phyloP scores from a whole-genome alignment of 2,797 vertebrate species.

The Cottoperca gobio region DNA sequence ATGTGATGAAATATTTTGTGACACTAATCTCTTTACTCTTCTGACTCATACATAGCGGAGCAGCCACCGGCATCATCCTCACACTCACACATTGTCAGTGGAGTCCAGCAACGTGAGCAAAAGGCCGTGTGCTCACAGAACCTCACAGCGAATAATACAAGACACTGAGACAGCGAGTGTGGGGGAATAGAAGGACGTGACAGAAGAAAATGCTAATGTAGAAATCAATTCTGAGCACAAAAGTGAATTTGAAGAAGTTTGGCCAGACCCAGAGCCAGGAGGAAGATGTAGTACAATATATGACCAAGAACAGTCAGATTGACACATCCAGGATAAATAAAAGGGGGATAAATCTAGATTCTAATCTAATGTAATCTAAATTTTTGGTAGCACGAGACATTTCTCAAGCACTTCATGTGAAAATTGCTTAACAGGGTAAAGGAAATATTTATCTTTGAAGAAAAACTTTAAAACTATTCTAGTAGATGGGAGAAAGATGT shows the following conservation, averaged over 20 bases:
- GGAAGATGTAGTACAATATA: neutral
- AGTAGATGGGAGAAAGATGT: neutral
- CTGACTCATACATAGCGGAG: neutral
- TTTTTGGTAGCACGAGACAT: neutral
- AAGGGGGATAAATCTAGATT: neutral
- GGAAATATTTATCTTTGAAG: neutral
- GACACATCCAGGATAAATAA: neutral
- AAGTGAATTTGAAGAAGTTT: neutral
- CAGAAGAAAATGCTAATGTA: constrained; percentile 16
- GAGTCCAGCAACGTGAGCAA: constrained; percentile 13
- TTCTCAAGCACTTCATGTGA: neutral
- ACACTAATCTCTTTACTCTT: neutral
- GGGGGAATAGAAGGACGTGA: neutral
- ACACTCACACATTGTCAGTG: neutral
- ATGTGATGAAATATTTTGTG: neutral
- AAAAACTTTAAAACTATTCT: neutral
- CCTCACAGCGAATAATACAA: constrained; percentile 17
- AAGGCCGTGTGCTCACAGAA: neutral
- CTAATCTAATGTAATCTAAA: neutral
- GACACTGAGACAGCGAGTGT: constrained; percentile 5
- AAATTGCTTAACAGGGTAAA: neutral
- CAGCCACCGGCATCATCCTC: constrained; percentile 6
- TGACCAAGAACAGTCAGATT: neutral
- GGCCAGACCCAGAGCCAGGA: neutral
- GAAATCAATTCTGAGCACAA: constrained; percentile 4